phyloP scores from a whole-genome alignment of 2,888 invertebrate species.

The Anoplius nigerrimus region DNA sequence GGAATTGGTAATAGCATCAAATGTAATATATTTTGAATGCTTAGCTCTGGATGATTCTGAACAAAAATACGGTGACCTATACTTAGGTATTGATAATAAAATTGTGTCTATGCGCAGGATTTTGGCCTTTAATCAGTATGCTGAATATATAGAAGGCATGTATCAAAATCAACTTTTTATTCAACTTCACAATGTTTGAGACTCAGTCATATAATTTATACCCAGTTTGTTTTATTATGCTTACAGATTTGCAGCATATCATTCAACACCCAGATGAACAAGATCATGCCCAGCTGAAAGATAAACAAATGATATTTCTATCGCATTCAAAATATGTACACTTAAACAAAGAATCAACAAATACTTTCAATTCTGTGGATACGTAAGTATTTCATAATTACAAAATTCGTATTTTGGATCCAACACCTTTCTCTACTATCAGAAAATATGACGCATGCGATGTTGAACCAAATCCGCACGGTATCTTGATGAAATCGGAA shows the following conservation, averaged over 20 bases:
- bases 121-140: slow-evolving; percentile 56
- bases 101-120: slow-evolving; percentile 57
- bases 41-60: slow-evolving; percentile 45
- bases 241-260: slow-evolving; percentile 25
- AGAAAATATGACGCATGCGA: too few relatives aligned
- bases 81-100: slow-evolving; percentile 58
- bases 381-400: background rate
- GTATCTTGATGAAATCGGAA: background rate
- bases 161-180: background rate
- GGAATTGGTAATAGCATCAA: slow-evolving; percentile 53
- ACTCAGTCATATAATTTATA: slow-evolving; percentile 1
- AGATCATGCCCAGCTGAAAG: background rate
- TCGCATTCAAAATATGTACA: slow-evolving; percentile 13
- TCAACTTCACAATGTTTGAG: background rate
- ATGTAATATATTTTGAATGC: slow-evolving; percentile 58
- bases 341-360: background rate
- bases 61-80: slow-evolving; percentile 65
- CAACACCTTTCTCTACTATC: too few relatives aligned
- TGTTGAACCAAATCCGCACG: too few relatives aligned
- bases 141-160: slow-evolving; percentile 56
- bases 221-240: background rate
- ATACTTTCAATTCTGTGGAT: background rate
- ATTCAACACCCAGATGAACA: slow-evolving; percentile 14
- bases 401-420: background rate
- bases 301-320: slow-evolving; percentile 18